Base-by-base conservation (phyloP, 2,113 vertebrate genomes). In the Pristiophorus japonicus region DNA sequence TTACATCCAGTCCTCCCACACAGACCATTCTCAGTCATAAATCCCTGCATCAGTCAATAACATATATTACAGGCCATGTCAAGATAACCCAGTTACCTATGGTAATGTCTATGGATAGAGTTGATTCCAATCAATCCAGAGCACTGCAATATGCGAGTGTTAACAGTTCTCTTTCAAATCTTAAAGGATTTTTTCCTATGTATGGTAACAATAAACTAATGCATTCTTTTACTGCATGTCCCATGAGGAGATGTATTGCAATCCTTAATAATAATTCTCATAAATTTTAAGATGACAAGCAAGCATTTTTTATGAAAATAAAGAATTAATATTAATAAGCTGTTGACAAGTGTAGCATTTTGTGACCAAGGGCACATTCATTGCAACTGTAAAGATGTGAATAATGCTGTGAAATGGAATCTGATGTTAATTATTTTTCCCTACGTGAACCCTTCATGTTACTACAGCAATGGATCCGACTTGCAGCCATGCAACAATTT, bases 181-280 rank as follows among this genome's bases (percentile, higher is more conserved):
- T 97, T 97, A 97, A 97, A 97, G 98, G 97, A 98, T 98, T 98
- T 97, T 97, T 98, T 98, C 98, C 98, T 98, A 98, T 97, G 98
- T 97, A 98, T 98, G 97, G 97, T 97, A 97, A 97, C 97, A 97
- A 97, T 97, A 97, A 97, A 97, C 97, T 97, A 97, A 97, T 97
- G 97, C 97, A 97, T 97, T 97, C 98, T 97, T 97, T 98, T 97
- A 97, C 97, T 98, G 97, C 97, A 97, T 97, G 97, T 97, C 97
- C 98, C 97, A 97, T 97, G 98, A 98, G 98, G 93, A 98, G 97
- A 97, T 97, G 97, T 97, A 98, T 98, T 97, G 96, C 97, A 97
- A 98, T 98, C 97, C 98, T 97, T 98, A 98, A 98, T 98, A 97
- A 97, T 98, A 98, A 98, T 98, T 97, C 97, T 97, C 98, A 98